These are phyloP conservation scores for Bombus vancouverensis DNA, from an alignment of 1,140 invertebrate genomes.

Conservation along the genomic window DNA sequence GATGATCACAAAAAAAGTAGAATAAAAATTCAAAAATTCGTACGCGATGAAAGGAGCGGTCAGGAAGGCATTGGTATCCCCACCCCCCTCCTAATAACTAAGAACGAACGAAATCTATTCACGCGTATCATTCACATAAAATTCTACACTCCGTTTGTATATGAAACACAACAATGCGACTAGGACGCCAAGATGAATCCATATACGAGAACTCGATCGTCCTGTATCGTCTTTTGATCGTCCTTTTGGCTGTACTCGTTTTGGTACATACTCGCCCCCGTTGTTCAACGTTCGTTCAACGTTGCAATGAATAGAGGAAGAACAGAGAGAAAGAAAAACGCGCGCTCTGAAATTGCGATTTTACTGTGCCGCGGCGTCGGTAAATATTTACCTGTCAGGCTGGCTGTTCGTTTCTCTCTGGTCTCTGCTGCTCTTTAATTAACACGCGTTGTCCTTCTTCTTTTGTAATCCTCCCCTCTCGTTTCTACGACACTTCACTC, in stretches of 20 bases:
- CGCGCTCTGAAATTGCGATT: constrained; percentile 51
- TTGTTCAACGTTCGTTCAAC: not conserved
- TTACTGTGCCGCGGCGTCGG: constrained; percentile 24
- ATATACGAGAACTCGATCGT: not conserved
- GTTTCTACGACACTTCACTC: constrained; percentile 53
- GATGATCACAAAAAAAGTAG: too few relatives aligned
- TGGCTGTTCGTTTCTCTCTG: constrained; percentile 38
- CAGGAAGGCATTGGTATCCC: not conserved
- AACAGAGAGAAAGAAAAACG: constrained; percentile 42
- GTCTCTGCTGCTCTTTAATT: constrained; percentile 64
- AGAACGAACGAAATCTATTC: not conserved
- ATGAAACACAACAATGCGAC: not conserved
- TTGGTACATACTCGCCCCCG: not conserved
- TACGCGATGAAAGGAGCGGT: too few relatives aligned
- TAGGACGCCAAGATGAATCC: not conserved
- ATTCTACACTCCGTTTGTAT: not conserved
- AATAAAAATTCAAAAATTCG: too few relatives aligned
- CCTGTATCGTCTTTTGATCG: not conserved
- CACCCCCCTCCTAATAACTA: not conserved
- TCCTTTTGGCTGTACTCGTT: too few relatives aligned
- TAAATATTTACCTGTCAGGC: constrained; percentile 77
- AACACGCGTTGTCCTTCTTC: constrained; percentile 57
- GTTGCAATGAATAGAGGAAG: not conserved
- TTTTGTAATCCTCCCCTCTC: constrained; percentile 44
- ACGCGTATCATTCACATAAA: not conserved